Conservation (phyloP, 2,888 invertebrate species). For the Elgonia sp. region DNA sequence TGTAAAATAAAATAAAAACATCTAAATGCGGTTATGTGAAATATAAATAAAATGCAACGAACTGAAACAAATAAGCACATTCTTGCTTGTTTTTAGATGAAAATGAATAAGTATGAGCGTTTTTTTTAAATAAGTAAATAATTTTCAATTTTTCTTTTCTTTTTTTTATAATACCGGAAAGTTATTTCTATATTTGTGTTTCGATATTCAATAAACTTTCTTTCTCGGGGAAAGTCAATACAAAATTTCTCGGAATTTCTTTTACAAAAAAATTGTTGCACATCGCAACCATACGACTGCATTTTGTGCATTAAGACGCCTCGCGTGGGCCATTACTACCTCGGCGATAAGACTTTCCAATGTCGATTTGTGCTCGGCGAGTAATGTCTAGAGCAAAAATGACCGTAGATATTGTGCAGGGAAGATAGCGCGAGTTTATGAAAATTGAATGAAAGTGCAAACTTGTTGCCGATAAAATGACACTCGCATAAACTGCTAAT, state of each 20-base stretch:
- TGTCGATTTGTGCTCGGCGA: conserved; percentile 54
- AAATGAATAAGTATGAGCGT: too few relatives aligned
- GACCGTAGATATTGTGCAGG: conserved; percentile 52
- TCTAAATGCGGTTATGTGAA: too few relatives aligned
- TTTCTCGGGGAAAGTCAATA: conserved; percentile 16
- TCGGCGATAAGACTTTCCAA: conserved; percentile 64
- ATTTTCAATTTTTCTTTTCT: too few relatives aligned
- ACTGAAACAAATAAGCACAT: too few relatives aligned
- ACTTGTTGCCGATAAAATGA: conserved; percentile 41
- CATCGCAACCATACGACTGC: conserved; percentile 39
- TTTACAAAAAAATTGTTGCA: background rate
- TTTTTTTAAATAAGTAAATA: too few relatives aligned
- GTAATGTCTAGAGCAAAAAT: conserved; percentile 37
- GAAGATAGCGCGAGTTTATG: conserved; percentile 52
- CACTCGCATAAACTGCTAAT: conserved; percentile 41
- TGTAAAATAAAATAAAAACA: too few relatives aligned
- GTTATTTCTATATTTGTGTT: background rate
- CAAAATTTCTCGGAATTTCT: conserved; percentile 19
- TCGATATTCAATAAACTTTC: conserved; percentile 27
- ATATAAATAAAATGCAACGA: too few relatives aligned
- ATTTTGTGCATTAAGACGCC: conserved; percentile 49
- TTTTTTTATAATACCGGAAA: too few relatives aligned
- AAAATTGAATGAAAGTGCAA: conserved; percentile 58
- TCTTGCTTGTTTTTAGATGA: too few relatives aligned
- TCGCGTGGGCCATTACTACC: conserved; percentile 60